Evolutionary conservation across 2,888 invertebrate species (phyloP).

Genomic region (Erynnis tages): DNA sequence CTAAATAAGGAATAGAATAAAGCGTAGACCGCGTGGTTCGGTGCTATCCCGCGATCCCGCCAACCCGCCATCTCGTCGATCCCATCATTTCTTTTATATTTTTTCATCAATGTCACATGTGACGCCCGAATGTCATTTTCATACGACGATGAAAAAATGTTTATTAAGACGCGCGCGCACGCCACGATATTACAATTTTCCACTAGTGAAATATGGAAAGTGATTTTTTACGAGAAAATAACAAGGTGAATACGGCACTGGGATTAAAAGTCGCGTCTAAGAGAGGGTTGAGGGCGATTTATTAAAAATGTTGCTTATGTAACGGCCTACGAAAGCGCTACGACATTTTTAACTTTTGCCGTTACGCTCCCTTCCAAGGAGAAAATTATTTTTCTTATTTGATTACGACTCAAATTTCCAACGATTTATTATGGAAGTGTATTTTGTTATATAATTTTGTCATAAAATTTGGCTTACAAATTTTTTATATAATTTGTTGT

Average conservation of each 20-base stretch:
- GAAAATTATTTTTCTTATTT: constrained; percentile 31
- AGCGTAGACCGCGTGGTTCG: constrained; percentile 5
- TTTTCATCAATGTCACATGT: constrained; percentile 82
- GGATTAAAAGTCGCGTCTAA: constrained; percentile 64
- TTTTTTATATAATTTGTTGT: too few relatives aligned
- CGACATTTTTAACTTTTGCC: constrained; percentile 23
- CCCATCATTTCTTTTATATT: constrained; percentile 78
- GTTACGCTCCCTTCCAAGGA: constrained; percentile 28
- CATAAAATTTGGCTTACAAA: too few relatives aligned
- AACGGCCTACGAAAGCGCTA: constrained; percentile 17
- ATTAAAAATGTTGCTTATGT: constrained; percentile 34
- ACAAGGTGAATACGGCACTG: constrained; percentile 65
- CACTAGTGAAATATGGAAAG: constrained; percentile 80
- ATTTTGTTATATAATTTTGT: constrained; percentile 24
- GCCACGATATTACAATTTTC: constrained; percentile 77
- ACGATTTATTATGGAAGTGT: constrained; percentile 36
- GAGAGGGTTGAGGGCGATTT: constrained; percentile 60
- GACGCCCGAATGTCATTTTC: constrained; percentile 80
- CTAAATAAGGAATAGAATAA: constrained; percentile 4
- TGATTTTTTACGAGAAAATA: constrained; percentile 79
- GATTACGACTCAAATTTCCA: constrained; percentile 25
- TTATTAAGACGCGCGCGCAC: constrained; percentile 72
- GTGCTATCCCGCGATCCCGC: constrained; percentile 29
- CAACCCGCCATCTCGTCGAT: constrained; percentile 48
- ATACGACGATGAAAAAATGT: constrained; percentile 75